Base-by-base conservation (phyloP, 2,888 invertebrate species). In the Cephonodes hylas region DNA sequence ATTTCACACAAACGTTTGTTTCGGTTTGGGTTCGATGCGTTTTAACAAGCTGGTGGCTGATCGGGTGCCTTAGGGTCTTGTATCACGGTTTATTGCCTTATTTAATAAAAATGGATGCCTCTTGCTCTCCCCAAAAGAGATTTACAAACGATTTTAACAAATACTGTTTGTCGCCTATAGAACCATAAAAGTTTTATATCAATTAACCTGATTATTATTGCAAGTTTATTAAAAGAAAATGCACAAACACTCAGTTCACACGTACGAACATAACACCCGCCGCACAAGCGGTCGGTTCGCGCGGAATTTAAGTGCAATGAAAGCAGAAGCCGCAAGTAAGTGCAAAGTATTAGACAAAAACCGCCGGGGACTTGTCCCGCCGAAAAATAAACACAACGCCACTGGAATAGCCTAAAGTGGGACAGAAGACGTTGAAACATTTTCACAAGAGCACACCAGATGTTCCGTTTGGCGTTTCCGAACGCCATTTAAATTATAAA, bases 391-490 rank as follows among this genome's bases (percentile, higher is more conserved):
- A 64, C 45, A 31, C 46, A 20, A 1, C 23, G 20, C 63, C 69
- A 67, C 73, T 69, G 66, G 66, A 66, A 61, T 62, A 64, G 62
- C 66, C 69, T 64, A 72, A 77, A 79, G 67, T 71, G 65, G 74
- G 57, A 64, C 71, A 69, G 22, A 8, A 44, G 44, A 22, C 44
- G 18, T 20, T 44, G 8, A 4, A 38, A 44, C 18, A 44, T 18
- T 44, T 44, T 7, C 6, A 34, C 34, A 13, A 22, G 20, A 42
- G 10, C 42, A 10, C 23, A 66, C 67, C 70, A 67, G 61, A 68
- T 66, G 65, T 66, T 73, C 71, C 73, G 68, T 75, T 73, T 69
- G n/a, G n/a, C n/a, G n/a, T n/a, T n/a, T 66, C 66, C 67, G 66
- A 68, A 60, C 31, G 38, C 53, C 66, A 65, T 70, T 68, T 77